Evolutionary conservation across 2,888 invertebrate genomes (phyloP).

Genomic region (Drosophila recens): DNA sequence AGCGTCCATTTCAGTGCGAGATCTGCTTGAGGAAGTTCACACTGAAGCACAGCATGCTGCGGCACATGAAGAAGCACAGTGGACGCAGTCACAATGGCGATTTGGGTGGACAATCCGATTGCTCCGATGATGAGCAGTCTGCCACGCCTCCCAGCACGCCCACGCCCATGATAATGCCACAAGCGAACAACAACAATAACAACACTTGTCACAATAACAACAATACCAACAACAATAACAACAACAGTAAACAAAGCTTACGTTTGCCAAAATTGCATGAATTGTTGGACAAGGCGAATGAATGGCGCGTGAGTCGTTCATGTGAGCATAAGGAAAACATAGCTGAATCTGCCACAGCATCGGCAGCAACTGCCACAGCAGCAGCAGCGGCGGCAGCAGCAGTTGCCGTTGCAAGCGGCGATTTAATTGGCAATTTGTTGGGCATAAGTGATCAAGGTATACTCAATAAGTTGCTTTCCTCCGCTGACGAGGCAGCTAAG

Average conservation of each 20-base stretch:
- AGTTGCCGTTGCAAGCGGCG: conserved; percentile 84
- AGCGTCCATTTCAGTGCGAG: conserved; percentile 96
- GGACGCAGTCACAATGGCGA: conserved; percentile 86
- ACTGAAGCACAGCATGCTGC: conserved; percentile 96
- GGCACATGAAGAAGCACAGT: conserved; percentile 95
- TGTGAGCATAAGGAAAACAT: conserved; percentile 84
- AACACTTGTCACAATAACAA: conserved; percentile 49
- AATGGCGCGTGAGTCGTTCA: conserved; percentile 80
- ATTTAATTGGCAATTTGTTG: conserved; percentile 94
- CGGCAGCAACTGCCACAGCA: conserved; percentile 70
- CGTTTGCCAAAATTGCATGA: conserved; percentile 83
- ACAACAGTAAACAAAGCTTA: conserved; percentile 50
- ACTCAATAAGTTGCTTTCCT: conserved; percentile 93
- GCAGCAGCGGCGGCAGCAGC: conserved; percentile 72
- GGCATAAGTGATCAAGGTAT: conserved; percentile 94
- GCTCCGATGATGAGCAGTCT: conserved; percentile 85
- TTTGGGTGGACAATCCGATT: conserved; percentile 79
- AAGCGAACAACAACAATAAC: conserved; percentile 44
- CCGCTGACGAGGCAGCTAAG: conserved; percentile 94
- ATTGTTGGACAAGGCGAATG: conserved; percentile 82
- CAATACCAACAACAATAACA: conserved; percentile 33
- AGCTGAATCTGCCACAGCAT: conserved; percentile 50
- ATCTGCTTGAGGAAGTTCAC: conserved; percentile 95
- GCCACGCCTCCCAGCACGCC: conserved; percentile 62
- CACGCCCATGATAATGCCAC: conserved; percentile 23